These are phyloP conservation scores for Chesias legatella DNA, from an alignment of 2,888 invertebrate species.

Conservation along the genomic window DNA sequence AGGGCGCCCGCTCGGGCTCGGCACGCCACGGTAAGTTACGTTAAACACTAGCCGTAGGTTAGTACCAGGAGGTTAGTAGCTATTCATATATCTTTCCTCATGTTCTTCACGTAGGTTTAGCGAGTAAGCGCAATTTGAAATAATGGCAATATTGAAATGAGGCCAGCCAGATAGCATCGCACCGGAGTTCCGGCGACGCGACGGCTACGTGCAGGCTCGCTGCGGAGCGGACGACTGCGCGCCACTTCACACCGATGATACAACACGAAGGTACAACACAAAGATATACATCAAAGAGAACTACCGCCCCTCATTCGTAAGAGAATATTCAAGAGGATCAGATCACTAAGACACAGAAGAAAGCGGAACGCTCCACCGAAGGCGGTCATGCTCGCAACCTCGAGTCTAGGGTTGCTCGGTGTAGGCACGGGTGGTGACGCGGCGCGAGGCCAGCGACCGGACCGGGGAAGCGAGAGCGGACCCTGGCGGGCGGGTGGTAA, in stretches of 20 bases:
- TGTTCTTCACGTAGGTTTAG: slow-evolving; percentile 13
- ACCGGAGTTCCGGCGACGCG: neutral
- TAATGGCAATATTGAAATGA: slow-evolving; percentile 20
- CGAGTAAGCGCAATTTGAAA: slow-evolving; percentile 24
- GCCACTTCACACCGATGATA: slow-evolving; percentile 3
- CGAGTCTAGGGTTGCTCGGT: slow-evolving; percentile 71
- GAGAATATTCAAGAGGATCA: slow-evolving; percentile 33
- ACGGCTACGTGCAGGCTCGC: neutral
- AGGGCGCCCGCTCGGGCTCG: neutral
- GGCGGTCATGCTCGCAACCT: slow-evolving; percentile 75
- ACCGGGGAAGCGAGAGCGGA: slow-evolving; percentile 34
- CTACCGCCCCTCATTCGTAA: slow-evolving; percentile 24
- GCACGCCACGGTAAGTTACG: slow-evolving; percentile 1
- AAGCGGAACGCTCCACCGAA: slow-evolving; percentile 41
- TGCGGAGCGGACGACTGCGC: slow-evolving; percentile 5
- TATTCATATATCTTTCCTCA: slow-evolving; percentile 7
- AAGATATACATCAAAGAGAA: slow-evolving; percentile 15
- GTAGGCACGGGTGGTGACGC: slow-evolving; percentile 42
- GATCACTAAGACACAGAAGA: slow-evolving; percentile 37
- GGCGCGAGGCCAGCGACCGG: slow-evolving; percentile 23
- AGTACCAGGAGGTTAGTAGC: slow-evolving; percentile 1
- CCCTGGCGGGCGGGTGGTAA: slow-evolving; percentile 61
- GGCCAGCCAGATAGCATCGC: slow-evolving; percentile 23
- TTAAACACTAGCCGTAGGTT: slow-evolving; percentile 8
- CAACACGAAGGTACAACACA: slow-evolving; percentile 18